phyloP scores from a whole-genome alignment of 2,888 invertebrate species.

The Hyposoter didymator region DNA sequence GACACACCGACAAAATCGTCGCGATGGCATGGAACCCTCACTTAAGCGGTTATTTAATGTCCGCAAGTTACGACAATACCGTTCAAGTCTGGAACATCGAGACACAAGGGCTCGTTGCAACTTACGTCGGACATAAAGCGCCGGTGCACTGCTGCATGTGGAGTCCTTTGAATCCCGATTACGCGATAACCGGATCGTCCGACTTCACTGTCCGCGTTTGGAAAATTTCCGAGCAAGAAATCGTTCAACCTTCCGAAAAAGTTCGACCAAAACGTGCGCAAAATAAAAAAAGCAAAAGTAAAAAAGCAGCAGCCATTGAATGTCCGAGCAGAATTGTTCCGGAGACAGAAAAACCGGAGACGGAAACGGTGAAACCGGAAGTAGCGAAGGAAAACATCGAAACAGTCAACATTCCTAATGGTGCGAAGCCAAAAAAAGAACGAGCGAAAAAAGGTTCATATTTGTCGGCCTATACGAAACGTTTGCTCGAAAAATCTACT shows the following conservation, averaged over 20 bases:
- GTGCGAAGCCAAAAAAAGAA: constrained; percentile 48
- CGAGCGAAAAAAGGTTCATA: constrained; percentile 67
- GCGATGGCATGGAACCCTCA: constrained; percentile 90
- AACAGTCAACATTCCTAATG: not conserved
- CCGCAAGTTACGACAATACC: constrained; percentile 89
- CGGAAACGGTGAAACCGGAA: not conserved
- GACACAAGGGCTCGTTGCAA: constrained; percentile 85
- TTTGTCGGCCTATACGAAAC: constrained; percentile 70
- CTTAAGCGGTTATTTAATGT: constrained; percentile 87
- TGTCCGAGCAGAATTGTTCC: constrained; percentile 24
- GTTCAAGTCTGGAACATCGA: constrained; percentile 89
- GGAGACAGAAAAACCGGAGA: not conserved
- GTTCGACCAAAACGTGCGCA: constrained; percentile 63
- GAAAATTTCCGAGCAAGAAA: constrained; percentile 81
- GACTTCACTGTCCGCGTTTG: constrained; percentile 89
- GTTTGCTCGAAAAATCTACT: constrained; percentile 68
- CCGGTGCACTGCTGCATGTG: constrained; percentile 87
- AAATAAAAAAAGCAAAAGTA: constrained; percentile 66
- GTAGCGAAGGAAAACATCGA: not conserved
- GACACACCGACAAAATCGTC: constrained; percentile 86
- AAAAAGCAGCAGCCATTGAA: constrained; percentile 34
- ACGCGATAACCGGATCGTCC: constrained; percentile 88
- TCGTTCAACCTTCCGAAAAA: constrained; percentile 84
- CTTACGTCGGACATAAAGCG: constrained; percentile 86
- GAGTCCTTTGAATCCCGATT: constrained; percentile 87